A percentile compares a stretch with the other conserved stretches of the same genome.
Evolutionary conservation across 2,888 invertebrate genomes (phyloP).

Genomic region (Himalopsyche tibetana): DNA sequence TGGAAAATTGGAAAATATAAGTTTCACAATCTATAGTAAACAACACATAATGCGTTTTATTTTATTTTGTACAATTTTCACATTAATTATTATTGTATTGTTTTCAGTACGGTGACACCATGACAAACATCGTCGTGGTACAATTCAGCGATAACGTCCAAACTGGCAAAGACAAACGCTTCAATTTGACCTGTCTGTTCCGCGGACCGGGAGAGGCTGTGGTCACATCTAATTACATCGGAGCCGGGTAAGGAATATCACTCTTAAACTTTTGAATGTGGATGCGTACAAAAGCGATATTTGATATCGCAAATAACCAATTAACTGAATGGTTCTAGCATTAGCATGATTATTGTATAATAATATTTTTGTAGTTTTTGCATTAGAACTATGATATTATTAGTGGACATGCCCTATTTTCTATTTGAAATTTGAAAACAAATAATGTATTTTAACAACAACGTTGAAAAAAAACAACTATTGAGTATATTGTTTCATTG

Average conservation of each 20-base stretch:
- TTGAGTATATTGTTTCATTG: too few relatives aligned
- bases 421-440: too few relatives aligned
- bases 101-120: constrained; percentile 91
- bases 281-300: neutral
- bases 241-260: constrained; percentile 85
- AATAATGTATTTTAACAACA: too few relatives aligned
- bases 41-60: too few relatives aligned
- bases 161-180: constrained; percentile 92
- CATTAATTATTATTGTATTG: constrained; percentile 33
- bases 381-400: too few relatives aligned
- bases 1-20: too few relatives aligned
- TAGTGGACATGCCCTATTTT: too few relatives aligned
- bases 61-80: too few relatives aligned
- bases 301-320: constrained; percentile 44
- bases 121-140: constrained; percentile 95
- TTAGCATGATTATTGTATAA: constrained; percentile 3
- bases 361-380: neutral
- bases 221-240: constrained; percentile 94
- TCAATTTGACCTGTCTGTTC: constrained; percentile 94
- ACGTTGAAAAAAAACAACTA: too few relatives aligned
- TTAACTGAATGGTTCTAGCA: constrained; percentile 48
- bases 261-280: constrained; percentile 21
- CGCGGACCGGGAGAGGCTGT: constrained; percentile 95
- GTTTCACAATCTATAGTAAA: too few relatives aligned
- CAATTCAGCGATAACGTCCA: constrained; percentile 96